phyloP scores from a whole-genome alignment of 2,797 vertebrate genomes.

The Pristis pectinata region DNA sequence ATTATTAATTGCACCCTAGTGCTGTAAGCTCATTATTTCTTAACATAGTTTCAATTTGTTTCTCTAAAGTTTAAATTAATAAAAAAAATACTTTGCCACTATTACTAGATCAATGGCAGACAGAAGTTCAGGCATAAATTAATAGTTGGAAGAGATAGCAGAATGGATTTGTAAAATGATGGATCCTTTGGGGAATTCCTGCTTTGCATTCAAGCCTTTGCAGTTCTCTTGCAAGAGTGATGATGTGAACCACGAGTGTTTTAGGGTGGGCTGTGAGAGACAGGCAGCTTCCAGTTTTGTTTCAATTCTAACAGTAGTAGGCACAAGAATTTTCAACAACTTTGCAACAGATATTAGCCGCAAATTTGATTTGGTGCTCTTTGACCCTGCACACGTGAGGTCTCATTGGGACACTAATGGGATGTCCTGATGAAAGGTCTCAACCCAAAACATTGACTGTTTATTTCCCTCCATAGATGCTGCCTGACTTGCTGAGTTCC shows the following conservation, averaged over 20 bases:
- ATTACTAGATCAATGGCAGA: not conserved
- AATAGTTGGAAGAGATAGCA: not conserved
- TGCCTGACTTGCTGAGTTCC: too few relatives aligned
- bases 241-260: not conserved
- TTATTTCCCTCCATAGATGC: too few relatives aligned
- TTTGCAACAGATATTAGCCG: too few relatives aligned
- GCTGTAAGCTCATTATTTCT: slow-evolving; percentile 28
- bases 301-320: too few relatives aligned
- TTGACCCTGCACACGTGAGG: not conserved
- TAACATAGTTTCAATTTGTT: not conserved
- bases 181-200: not conserved
- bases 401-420: not conserved
- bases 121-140: not conserved
- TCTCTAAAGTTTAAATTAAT: slow-evolving; percentile 9
- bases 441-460: too few relatives aligned
- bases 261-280: not conserved
- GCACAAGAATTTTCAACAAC: too few relatives aligned
- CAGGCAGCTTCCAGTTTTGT: not conserved
- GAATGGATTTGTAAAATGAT: not conserved
- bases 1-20: slow-evolving; percentile 22
- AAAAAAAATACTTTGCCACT: not conserved
- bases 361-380: too few relatives aligned
- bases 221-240: not conserved
- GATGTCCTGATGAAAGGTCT: too few relatives aligned
- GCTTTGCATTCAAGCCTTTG: not conserved